Conservation (phyloP, 2,888 invertebrate species). For the Monopis laevigella region DNA sequence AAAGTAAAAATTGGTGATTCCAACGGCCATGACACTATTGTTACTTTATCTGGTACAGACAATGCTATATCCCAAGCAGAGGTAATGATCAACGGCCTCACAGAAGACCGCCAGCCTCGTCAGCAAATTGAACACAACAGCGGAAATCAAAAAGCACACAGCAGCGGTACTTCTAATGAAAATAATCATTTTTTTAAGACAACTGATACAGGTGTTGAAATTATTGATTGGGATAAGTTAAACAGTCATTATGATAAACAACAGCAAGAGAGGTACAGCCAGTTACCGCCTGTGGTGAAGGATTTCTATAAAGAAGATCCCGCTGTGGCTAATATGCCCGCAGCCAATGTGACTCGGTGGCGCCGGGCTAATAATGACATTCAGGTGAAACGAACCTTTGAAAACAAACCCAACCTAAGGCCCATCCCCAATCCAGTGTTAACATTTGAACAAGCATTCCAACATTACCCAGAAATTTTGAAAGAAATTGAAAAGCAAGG, state of each 20-base stretch:
- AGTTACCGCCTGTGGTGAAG: constrained; percentile 76
- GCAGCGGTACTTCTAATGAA: too few relatives aligned
- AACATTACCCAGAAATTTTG: constrained; percentile 84
- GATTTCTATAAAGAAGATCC: constrained; percentile 85
- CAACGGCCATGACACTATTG: constrained; percentile 36
- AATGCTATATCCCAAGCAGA: constrained; percentile 57
- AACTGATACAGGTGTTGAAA: constrained; percentile 38
- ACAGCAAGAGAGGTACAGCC: constrained; percentile 70
- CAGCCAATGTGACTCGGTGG: constrained; percentile 71
- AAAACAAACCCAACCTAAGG: constrained; percentile 45
- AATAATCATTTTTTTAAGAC: too few relatives aligned
- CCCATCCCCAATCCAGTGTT: constrained; percentile 80
- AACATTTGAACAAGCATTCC: constrained; percentile 86
- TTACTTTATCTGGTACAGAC: constrained; percentile 59
- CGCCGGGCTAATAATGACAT: constrained; percentile 77
- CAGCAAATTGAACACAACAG: constrained; percentile 1
- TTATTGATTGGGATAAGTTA: constrained; percentile 70
- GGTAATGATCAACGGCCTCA: constrained; percentile 38
- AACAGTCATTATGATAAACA: constrained; percentile 61
- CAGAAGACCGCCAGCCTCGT: constrained; percentile 32
- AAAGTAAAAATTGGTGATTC: constrained; percentile 72
- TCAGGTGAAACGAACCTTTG: constrained; percentile 74
- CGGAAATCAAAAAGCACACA: constrained; percentile 10
- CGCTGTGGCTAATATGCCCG: constrained; percentile 71
- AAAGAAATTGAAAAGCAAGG: constrained; percentile 81